phyloP scores from a whole-genome alignment of 2,888 invertebrate genomes.

The Nowickia ferox region DNA sequence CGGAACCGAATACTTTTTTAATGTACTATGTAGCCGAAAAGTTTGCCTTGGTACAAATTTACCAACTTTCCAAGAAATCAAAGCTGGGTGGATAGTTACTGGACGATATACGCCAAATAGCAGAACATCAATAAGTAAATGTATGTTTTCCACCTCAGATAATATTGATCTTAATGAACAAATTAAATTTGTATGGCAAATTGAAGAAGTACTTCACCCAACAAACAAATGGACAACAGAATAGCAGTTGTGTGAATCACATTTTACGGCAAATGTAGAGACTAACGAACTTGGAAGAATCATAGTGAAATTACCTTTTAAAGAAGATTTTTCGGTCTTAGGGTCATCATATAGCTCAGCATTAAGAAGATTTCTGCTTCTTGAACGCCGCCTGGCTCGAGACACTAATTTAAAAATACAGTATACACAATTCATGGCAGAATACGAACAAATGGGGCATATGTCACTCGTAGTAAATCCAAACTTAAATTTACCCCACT shows the following conservation, averaged over 20 bases:
- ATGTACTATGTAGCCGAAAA: conserved; percentile 13
- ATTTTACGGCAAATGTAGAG: conserved; percentile 16
- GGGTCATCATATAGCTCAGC: conserved; percentile 21
- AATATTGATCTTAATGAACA: conserved; percentile 13
- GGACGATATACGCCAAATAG: conserved; percentile 13
- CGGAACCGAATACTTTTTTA: conserved; percentile 37
- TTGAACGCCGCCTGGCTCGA: conserved; percentile 30
- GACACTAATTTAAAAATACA: conserved; percentile 27
- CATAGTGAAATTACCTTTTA: conserved; percentile 28
- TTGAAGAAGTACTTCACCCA: conserved; percentile 15
- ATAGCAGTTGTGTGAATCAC: conserved; percentile 26
- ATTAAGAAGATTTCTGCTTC: conserved; percentile 26
- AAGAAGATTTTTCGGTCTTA: conserved; percentile 16
- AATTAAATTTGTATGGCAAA: conserved; percentile 32
- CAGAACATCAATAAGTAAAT: background rate
- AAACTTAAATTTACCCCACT: conserved; percentile 9
- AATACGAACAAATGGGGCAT: conserved; percentile 48
- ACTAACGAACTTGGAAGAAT: conserved; percentile 22
- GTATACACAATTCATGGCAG: conserved; percentile 17
- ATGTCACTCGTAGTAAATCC: conserved; percentile 20
- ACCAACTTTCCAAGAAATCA: conserved; percentile 28
- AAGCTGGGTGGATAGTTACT: conserved; percentile 28
- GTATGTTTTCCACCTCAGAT: background rate
- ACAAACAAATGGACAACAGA: conserved; percentile 33
- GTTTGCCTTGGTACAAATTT: conserved; percentile 11